phyloP scores from a whole-genome alignment of 2,113 vertebrate species.

The Lophochroa leadbeateri region DNA sequence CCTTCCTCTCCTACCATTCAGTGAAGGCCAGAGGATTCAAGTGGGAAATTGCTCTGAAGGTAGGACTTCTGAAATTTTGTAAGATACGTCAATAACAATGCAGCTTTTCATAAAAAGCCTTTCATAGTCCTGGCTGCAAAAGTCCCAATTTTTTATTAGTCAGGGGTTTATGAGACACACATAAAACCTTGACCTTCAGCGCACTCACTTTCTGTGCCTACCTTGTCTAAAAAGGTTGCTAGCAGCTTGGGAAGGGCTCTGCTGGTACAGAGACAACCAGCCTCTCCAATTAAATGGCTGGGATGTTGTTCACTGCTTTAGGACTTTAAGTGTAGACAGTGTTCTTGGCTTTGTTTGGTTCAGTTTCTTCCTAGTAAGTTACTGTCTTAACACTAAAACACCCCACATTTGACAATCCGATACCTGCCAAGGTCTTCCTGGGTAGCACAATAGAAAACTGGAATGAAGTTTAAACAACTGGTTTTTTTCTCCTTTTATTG shows the following conservation, averaged over 20 bases:
- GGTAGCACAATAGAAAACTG: background rate
- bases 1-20: background rate
- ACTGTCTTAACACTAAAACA: background rate
- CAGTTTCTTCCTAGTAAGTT: background rate
- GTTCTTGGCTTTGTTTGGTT: background rate
- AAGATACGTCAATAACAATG: background rate
- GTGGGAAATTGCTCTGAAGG: background rate
- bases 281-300: background rate
- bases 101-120: background rate
- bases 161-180: background rate
- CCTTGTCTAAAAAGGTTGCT: background rate
- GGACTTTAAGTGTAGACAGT: no score
- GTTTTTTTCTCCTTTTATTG: accelerated
- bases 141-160: background rate
- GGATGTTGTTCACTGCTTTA: background rate
- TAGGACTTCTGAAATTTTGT: background rate
- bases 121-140: background rate
- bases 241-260: background rate
- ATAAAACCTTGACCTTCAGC: background rate
- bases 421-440: background rate
- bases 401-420: background rate
- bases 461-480: background rate
- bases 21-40: background rate
- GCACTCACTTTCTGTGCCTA: background rate
- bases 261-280: background rate